These are phyloP conservation scores for Protodeltote pygarga DNA, from an alignment of 2,888 invertebrate genomes.

Conservation along the genomic window DNA sequence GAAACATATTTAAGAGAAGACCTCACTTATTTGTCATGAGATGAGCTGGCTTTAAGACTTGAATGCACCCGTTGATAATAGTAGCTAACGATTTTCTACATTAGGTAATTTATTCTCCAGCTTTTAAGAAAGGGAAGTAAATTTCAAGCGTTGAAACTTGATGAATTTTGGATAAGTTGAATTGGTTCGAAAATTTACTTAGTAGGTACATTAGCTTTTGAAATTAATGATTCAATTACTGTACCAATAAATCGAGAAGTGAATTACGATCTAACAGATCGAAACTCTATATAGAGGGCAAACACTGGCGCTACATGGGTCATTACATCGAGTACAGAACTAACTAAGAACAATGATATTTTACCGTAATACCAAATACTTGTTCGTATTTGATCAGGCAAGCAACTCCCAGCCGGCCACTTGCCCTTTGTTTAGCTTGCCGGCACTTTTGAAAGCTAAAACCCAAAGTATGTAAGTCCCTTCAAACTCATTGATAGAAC, in stretches of 20 bases:
- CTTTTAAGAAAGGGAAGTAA: too few species aligned
- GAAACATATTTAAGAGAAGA: constrained; percentile 27
- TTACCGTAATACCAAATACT: constrained; percentile 75
- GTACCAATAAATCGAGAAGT: too few species aligned
- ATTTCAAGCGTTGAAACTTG: too few species aligned
- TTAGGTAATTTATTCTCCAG: too few species aligned
- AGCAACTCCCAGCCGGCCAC: constrained; percentile 77
- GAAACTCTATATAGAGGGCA: constrained; percentile 25
- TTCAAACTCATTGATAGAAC: constrained; percentile 80
- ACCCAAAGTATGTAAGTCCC: constrained; percentile 84
- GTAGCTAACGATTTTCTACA: background rate
- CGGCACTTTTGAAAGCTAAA: constrained; percentile 86
- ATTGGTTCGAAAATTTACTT: too few species aligned
- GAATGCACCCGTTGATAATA: constrained; percentile 20
- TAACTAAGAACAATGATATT: constrained; percentile 71
- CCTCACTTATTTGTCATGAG: constrained; percentile 39
- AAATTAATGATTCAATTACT: too few species aligned
- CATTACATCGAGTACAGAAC: constrained; percentile 60
- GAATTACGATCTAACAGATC: background rate
- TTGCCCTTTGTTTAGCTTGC: constrained; percentile 76
- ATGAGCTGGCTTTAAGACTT: constrained; percentile 36
- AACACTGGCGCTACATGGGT: constrained; percentile 55
- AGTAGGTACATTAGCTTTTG: too few species aligned
- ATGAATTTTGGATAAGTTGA: too few species aligned
- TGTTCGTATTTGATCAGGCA: constrained; percentile 75